Conservation (phyloP, 1,140 invertebrate genomes). For the Bombus balteatus region DNA sequence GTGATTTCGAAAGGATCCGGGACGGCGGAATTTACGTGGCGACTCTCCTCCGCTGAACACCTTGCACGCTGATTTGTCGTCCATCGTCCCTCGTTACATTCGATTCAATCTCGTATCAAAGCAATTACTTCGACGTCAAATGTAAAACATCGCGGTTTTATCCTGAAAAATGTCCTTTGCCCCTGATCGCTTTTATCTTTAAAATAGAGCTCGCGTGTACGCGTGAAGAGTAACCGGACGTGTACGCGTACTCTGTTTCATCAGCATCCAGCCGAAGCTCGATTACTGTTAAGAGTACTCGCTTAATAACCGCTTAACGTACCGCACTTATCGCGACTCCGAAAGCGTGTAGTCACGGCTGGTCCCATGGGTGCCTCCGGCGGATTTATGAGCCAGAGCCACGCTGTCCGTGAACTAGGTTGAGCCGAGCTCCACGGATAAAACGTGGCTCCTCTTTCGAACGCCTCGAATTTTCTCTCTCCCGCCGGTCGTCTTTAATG, state of each 20-base stretch:
- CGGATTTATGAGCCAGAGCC: constrained; percentile 57
- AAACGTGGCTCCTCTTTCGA: constrained; percentile 36
- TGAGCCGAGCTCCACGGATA: constrained; percentile 41
- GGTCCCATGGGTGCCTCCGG: constrained; percentile 44
- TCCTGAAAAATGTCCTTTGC: neutral
- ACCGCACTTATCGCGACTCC: constrained; percentile 52
- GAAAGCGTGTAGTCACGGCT: constrained; percentile 32
- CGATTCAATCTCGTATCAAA: constrained; percentile 17
- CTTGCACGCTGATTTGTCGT: constrained; percentile 36
- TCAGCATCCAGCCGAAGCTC: neutral
- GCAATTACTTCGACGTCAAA: constrained; percentile 4
- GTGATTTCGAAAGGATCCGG: constrained; percentile 51
- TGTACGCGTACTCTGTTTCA: neutral
- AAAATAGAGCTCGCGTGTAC: neutral
- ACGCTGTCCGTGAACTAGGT: constrained; percentile 43
- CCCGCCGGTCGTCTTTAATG: constrained; percentile 58
- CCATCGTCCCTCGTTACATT: constrained; percentile 11
- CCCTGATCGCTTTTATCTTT: neutral
- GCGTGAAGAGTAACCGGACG: neutral
- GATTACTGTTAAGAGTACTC: constrained; percentile 38
- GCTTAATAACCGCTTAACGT: constrained; percentile 63
- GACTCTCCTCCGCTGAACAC: neutral
- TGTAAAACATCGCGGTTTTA: neutral
- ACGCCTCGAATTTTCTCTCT: constrained; percentile 4
- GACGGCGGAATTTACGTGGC: constrained; percentile 27